Evolutionary conservation across 2,888 invertebrate species (phyloP), one percentile per base, ranked within the genome.

Genomic region (Phyllotreta striolata): DNA sequence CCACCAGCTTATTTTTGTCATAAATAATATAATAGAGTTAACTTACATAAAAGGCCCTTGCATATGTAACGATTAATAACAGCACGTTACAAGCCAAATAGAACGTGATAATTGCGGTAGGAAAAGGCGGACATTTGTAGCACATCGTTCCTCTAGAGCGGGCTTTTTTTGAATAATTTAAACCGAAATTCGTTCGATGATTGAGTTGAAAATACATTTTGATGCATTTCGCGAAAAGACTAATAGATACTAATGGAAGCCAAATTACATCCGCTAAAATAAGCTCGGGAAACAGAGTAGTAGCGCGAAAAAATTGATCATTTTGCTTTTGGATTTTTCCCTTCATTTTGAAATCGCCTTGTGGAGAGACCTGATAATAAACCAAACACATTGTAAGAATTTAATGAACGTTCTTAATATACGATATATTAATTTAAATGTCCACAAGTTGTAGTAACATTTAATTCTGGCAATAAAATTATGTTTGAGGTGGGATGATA

Each of bases 111-210:
- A 14, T 47, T 3, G 34, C 55, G 6, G 47, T 47, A 6, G 57
- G 47, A 4, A 47, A 57, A 8, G 57, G 57, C 10, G 57, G 57
- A 13, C 47, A 47, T 39, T 57, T 57, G 34, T 47, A 56, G 14
- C 56, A 57, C 57, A 57, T 57, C n/a, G 41, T 57, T 47, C 10
- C 9, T n/a, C 9, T 13, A 6, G 8, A 7, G 37, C 8, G n/a
- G 12, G n/a, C 14, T 40, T 54, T 47, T 49, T 34, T 7, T 55
- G 7, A 10, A 38, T 35, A 38, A 6, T 43, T 14, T 1, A 40
- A 40, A 55, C 3, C 5, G 24, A 55, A 55, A 6, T 41, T 49
- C 37, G 37, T 8, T 24, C 34, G 12, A 49, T 49, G 35, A 49
- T 49, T 35, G 49, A 35, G n/a, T 35, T 12, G 14, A 49, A 49